A percentile compares a stretch with the other conserved stretches of the same genome.
These are phyloP conservation scores for Zeugodacus cucurbitae DNA, from an alignment of 1,140 invertebrate genomes.

Conservation along the genomic window DNA sequence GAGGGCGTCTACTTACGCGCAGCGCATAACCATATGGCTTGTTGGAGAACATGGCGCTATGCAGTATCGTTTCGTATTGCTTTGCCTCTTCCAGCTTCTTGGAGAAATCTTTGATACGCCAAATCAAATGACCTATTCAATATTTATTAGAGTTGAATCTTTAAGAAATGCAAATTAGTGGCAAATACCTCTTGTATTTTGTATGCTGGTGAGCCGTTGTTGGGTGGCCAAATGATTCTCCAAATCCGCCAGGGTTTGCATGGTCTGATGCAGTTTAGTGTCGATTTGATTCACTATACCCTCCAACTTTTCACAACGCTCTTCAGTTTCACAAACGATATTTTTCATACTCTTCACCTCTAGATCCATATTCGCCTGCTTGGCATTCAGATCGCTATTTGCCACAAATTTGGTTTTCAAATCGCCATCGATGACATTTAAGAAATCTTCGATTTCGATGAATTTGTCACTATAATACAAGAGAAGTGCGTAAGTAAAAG, in stretches of 20 bases:
- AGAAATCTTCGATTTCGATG: constrained; percentile 57
- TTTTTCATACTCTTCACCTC: constrained; percentile 64
- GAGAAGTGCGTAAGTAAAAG: neutral
- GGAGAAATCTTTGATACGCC: constrained; percentile 75
- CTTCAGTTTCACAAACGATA: constrained; percentile 63
- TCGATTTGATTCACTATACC: constrained; percentile 51
- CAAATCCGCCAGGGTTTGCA: constrained; percentile 58
- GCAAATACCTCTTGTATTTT: constrained; percentile 55
- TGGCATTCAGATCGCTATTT: constrained; percentile 51
- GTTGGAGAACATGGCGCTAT: constrained; percentile 75
- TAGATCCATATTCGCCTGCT: constrained; percentile 59
- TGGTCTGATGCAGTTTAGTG: constrained; percentile 53
- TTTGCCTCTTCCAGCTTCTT: constrained; percentile 75
- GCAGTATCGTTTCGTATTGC: constrained; percentile 71
- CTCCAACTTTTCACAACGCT: constrained; percentile 60
- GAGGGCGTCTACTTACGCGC: constrained; percentile 67
- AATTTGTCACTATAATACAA: constrained; percentile 54
- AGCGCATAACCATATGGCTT: constrained; percentile 78
- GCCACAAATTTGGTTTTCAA: constrained; percentile 54
- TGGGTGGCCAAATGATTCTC: constrained; percentile 62
- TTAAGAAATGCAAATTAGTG: neutral
- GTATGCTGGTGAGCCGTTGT: constrained; percentile 55
- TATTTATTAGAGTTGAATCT: neutral
- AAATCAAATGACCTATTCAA: constrained; percentile 72
- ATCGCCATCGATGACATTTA: constrained; percentile 57